phyloP scores from a whole-genome alignment of 2,113 vertebrate genomes.

The Lonchura striata region DNA sequence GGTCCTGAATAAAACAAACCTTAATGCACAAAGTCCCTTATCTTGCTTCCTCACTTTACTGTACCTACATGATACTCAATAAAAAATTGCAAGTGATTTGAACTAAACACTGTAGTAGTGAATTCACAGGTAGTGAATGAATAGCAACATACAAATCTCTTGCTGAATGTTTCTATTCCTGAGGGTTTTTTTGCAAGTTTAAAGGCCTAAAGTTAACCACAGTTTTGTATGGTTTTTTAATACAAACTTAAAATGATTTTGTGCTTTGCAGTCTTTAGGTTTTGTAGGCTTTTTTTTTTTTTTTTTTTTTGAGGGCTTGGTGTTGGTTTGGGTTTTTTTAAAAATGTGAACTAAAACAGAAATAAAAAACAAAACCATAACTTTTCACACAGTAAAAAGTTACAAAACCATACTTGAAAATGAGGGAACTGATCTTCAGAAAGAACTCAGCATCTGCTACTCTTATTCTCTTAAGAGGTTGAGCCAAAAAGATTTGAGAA shows the following conservation, averaged over 20 bases:
- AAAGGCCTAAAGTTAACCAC: not conserved
- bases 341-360: not conserved
- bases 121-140: not conserved
- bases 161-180: not conserved
- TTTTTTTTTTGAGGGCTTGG: not conserved
- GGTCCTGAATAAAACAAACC: slow-evolving; percentile 63
- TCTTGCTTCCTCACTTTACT: slow-evolving; percentile 61
- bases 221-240: not conserved
- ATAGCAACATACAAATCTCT: not conserved
- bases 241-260: not conserved
- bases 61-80: not conserved
- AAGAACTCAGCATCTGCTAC: slow-evolving; percentile 33
- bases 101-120: too few relatives aligned
- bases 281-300: not conserved
- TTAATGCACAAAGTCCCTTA: slow-evolving; percentile 64
- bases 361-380: not conserved
- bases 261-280: not conserved
- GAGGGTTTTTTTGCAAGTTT: not conserved
- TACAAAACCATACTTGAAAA: not conserved
- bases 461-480: not conserved
- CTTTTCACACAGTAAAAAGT: not conserved
- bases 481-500: slow-evolving; percentile 28
- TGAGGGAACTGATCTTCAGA: not conserved
- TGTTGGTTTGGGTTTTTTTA: not conserved
- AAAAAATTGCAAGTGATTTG: not conserved